Base-by-base conservation (phyloP, 2,113 vertebrate species). In the Hylia prasina region DNA sequence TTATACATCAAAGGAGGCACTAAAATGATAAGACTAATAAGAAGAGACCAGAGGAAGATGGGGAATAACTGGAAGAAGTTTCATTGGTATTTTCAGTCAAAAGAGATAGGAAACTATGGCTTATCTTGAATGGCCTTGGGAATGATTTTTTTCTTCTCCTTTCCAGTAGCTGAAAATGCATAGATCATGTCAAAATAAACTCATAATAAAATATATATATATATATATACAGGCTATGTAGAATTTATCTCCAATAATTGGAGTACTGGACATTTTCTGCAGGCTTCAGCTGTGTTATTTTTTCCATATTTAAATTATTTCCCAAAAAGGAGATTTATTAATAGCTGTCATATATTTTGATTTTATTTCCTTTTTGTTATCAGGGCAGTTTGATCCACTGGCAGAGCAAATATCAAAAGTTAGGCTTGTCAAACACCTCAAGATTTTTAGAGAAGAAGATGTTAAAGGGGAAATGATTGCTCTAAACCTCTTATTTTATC, bases 11-110 rank as follows among this genome's bases (percentile, higher is more conserved):
- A 90, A 97, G 71, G 79, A 75, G 79, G 71, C 68, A 93, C 85
- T 94, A 93, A 94, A 93, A 93, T 78, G 94, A 90, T 96, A 94
- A 94, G 92, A 54, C 64, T 94, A 94, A 94, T 92, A 92, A 88
- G 87, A 94, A 51, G 64, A 95, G 76, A 89, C 90, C 56, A 90
- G 81, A 92, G 63, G 79, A 97, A 91, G 76, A 93, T 45, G 60
- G 90, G 68, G 91, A 89, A 83, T 83, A 83, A 68, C 63, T 86
- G 80, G 88, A 71, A 96, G 76, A 94, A 73, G 60, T 86, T 95
- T 96, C 78, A 44, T 51, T 75, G 90, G 75, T 90, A 58, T 83
- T 96, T 96, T 96, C 88, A 86, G 39, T 78, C 68, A 70, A 95
- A 93, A 92, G 64, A 90, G 69, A 89, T 60, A 61, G 88, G 60